A percentile compares a stretch with the other conserved stretches of the same genome.
Conservation (phyloP, 2,113 vertebrate genomes). For the Arvicanthis niloticus region DNA sequence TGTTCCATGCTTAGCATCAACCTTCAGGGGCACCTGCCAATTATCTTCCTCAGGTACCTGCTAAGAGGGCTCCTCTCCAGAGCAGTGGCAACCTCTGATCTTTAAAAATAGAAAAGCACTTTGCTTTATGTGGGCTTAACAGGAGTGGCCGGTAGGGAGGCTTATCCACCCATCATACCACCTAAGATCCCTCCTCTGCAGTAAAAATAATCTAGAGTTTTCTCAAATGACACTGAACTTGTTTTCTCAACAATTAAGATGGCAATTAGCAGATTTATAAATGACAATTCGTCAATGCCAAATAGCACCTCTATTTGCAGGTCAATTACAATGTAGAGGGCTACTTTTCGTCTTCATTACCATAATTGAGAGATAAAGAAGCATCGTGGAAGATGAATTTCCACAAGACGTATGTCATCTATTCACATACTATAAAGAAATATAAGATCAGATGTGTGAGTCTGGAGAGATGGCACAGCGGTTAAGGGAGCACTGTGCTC, state of each 20-base stretch:
- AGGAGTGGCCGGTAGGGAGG: constrained; percentile 25
- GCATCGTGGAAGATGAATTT: neutral
- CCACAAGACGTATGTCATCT: neutral
- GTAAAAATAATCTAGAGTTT: constrained; percentile 15
- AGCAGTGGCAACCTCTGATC: constrained; percentile 62
- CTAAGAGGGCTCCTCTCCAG: constrained; percentile 55
- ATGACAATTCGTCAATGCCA: neutral
- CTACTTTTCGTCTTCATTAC: neutral
- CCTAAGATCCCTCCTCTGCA: neutral
- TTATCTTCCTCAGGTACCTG: constrained; percentile 68
- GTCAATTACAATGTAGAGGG: neutral
- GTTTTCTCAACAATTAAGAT: constrained; percentile 53
- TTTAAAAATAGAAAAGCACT: constrained; percentile 82
- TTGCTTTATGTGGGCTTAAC: constrained; percentile 59
- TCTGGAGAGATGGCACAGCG: neutral
- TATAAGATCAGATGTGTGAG: neutral
- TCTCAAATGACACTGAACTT: neutral
- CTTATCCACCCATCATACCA: neutral
- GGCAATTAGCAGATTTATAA: neutral
- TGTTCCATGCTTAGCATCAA: neutral
- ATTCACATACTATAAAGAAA: neutral
- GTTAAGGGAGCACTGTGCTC: neutral
- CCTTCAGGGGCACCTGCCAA: constrained; percentile 73
- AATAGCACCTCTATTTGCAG: constrained; percentile 29
- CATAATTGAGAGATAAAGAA: constrained; percentile 5